Conservation (phyloP, 2,113 vertebrate species). For the Bujurquina vittata region DNA sequence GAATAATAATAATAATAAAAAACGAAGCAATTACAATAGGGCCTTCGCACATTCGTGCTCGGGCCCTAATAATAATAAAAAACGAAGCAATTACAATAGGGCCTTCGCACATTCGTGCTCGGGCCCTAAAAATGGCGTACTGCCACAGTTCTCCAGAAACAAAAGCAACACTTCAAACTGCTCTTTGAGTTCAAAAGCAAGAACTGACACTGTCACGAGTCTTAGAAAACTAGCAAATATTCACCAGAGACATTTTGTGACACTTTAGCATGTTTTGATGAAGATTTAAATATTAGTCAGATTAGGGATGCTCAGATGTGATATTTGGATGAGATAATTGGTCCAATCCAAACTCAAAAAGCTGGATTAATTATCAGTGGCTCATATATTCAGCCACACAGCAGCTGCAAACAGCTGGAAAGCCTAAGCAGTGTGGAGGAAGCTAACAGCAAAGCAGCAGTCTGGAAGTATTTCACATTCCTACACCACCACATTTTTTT, state of each 20-base stretch:
- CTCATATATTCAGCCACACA: not conserved
- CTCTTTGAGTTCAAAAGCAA: not conserved
- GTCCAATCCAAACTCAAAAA: fast-evolving
- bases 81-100: too few species aligned
- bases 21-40: too few species aligned
- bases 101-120: too few species aligned
- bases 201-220: not conserved
- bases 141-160: not conserved
- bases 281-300: not conserved
- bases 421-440: not conserved
- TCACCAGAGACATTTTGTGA: not conserved
- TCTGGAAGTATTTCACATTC: not conserved
- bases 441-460: not conserved
- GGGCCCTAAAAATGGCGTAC: not conserved
- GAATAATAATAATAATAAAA: too few species aligned
- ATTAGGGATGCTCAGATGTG: not conserved
- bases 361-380: fast-evolving
- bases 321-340: fast-evolving
- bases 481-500: not conserved
- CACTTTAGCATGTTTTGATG: too few species aligned
- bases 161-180: not conserved
- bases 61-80: too few species aligned
- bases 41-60: too few species aligned
- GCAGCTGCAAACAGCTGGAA: not conserved
- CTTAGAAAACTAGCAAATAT: not conserved